These are phyloP conservation scores for Drosophila arawakana DNA, from an alignment of 1,140 invertebrate species.

Conservation along the genomic window DNA sequence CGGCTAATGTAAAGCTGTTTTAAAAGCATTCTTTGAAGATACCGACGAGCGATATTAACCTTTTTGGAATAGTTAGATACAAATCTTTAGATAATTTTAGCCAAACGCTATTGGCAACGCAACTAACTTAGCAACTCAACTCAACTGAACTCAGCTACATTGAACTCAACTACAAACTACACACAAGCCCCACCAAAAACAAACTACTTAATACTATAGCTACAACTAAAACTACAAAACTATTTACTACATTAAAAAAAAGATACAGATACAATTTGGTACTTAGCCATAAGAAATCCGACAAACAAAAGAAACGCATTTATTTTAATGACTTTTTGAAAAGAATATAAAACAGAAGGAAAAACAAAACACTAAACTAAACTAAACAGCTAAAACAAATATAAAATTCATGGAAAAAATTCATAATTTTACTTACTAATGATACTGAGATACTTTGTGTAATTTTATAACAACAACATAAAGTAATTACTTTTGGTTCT, in stretches of 20 bases:
- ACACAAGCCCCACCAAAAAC: slow-evolving; percentile 51
- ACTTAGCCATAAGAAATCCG: slow-evolving; percentile 50
- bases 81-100: slow-evolving; percentile 55
- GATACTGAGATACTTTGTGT: slow-evolving; percentile 40
- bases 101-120: slow-evolving; percentile 29
- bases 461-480: slow-evolving; percentile 45
- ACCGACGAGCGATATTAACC: slow-evolving; percentile 24
- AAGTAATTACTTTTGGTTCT: slow-evolving; percentile 14
- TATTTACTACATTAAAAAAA: slow-evolving; percentile 61
- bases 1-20: slow-evolving; percentile 52
- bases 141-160: slow-evolving; percentile 21
- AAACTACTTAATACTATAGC: slow-evolving; percentile 36
- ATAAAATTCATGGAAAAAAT: slow-evolving; percentile 35
- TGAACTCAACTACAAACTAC: slow-evolving; percentile 20
- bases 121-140: slow-evolving; percentile 39
- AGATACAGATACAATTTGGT: slow-evolving; percentile 53
- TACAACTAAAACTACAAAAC: slow-evolving; percentile 49
- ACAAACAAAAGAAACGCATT: slow-evolving; percentile 80
- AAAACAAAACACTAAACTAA: slow-evolving; percentile 17
- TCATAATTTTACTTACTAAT: slow-evolving; percentile 18
- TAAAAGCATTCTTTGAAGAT: slow-evolving; percentile 35
- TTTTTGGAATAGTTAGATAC: slow-evolving; percentile 49
- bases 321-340: slow-evolving; percentile 80
- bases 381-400: slow-evolving; percentile 18
- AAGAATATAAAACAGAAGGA: slow-evolving; percentile 50